Evolutionary conservation across 2,797 vertebrate species (phyloP), one percentile per base, ranked within the genome.

Genomic region (Agapornis canus): DNA sequence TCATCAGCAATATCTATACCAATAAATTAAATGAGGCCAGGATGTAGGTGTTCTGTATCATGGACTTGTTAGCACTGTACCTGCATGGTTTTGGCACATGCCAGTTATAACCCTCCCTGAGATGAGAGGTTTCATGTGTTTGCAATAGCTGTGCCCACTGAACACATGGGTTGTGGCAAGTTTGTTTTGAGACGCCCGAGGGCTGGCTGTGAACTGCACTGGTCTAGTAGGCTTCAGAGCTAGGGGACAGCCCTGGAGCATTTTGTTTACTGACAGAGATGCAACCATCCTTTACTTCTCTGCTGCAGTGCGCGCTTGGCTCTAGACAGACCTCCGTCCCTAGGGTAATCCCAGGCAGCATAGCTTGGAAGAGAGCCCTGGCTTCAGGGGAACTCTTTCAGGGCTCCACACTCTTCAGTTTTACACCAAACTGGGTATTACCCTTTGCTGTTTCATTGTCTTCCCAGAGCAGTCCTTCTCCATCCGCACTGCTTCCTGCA

Each of bases 221-320:
- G 51, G 35, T 4, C n/a, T 54, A 42, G 26, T 25, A 85, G 68
- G 42, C 39, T 82, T 19, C 3, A 2, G 39, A 18, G 39, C 25
- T 29, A 45, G 13, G 7, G 20, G 11, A 22, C 22, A 75, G 21
- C 5, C 43, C 39, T 59, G 26, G 23, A 29, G 18, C 39, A 35
- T 61, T 83, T 75, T 25, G 47, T 63, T 82, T 31, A 7, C 29
- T 57, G 61, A 48, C 29, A 32, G 37, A 48, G 21, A 6, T 31
- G 21, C 49, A 49, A 52, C 13, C 39, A 8, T 57, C 32, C 32
- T 76, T 87, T 40, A 71, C 13, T 65, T 76, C 43, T 8, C 29
- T 39, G 39, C 31, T 16, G 69, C 63, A 65, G 13, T 0, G 2
- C 1, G 1, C 6, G 8, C 26, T 75, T 2, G 0, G 64, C 15